phyloP scores from a whole-genome alignment of 2,888 invertebrate species.

The Camponotus fellah region DNA sequence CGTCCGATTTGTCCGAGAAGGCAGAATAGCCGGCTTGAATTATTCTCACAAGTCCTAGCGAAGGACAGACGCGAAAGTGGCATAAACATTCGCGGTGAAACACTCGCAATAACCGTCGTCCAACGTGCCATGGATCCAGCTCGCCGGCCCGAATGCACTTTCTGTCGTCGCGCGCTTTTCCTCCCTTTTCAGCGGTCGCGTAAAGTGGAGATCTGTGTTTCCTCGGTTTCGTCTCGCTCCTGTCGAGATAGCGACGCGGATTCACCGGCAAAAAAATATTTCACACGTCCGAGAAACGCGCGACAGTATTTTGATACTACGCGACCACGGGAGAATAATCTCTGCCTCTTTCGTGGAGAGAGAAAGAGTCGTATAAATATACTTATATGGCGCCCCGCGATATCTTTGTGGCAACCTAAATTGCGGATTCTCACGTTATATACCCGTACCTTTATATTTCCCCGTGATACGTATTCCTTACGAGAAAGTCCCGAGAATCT shows the following conservation, averaged over 20 bases:
- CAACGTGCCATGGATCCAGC: slow-evolving; percentile 13
- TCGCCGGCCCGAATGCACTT: slow-evolving; percentile 56
- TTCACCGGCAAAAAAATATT: slow-evolving; percentile 40
- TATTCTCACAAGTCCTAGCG: slow-evolving; percentile 22
- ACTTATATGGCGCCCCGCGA: slow-evolving; percentile 24
- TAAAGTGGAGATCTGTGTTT: slow-evolving; percentile 53
- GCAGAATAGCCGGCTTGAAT: slow-evolving; percentile 6
- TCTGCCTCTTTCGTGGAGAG: not conserved
- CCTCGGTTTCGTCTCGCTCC: slow-evolving; percentile 33
- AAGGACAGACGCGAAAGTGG: slow-evolving; percentile 27
- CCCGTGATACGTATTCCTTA: not conserved
- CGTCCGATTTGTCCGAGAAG: slow-evolving; percentile 26
- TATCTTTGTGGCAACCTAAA: slow-evolving; percentile 30
- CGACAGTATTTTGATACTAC: slow-evolving; percentile 11
- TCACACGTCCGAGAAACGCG: slow-evolving; percentile 27
- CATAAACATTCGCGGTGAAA: slow-evolving; percentile 34
- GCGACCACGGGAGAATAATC: slow-evolving; percentile 26
- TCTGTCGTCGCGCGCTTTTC: slow-evolving; percentile 35
- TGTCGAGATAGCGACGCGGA: slow-evolving; percentile 32
- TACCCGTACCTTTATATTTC: not conserved
- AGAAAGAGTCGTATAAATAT: slow-evolving; percentile 37
- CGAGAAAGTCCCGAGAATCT: not conserved
- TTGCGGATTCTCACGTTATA: slow-evolving; percentile 31
- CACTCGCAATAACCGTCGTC: slow-evolving; percentile 32
- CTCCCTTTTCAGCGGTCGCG: slow-evolving; percentile 42